These are phyloP conservation scores for Galago senegalensis DNA, from an alignment of 2,797 vertebrate genomes.

Conservation along the genomic window DNA sequence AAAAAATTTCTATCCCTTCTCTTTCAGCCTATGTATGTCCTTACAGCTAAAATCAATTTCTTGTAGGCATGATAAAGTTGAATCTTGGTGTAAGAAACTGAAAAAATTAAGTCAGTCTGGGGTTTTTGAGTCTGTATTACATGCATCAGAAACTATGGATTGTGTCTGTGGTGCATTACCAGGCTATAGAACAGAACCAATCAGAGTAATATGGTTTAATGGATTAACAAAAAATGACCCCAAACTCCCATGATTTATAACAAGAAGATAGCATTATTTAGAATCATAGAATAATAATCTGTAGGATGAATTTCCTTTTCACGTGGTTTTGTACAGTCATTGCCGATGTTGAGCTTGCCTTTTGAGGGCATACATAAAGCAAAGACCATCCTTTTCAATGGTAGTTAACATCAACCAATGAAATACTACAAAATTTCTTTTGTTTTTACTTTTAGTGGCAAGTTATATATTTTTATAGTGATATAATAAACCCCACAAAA, in stretches of 20 bases:
- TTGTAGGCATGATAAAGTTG: too few species aligned
- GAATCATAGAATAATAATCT: background rate
- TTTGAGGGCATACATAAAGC: background rate
- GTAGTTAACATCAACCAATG: background rate
- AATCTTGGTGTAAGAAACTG: too few species aligned
- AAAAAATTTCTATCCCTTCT: too few species aligned
- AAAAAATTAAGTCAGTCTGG: too few species aligned
- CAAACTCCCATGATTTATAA: background rate
- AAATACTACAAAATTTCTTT: background rate
- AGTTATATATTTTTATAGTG: background rate
- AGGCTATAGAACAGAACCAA: background rate
- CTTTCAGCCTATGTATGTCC: too few species aligned
- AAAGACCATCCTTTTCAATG: background rate
- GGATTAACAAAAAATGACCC: background rate
- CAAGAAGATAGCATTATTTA: background rate
- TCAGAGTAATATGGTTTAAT: background rate
- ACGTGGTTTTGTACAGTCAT: background rate
- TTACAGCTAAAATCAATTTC: too few species aligned
- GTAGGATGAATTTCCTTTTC: background rate
- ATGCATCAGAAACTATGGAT: background rate
- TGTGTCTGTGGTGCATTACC: background rate
- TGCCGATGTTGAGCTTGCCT: background rate
- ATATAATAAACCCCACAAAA: background rate
- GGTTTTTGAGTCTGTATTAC: background rate
- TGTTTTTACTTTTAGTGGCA: slow-evolving; percentile 12